Evolutionary conservation across 2,113 vertebrate species (phyloP).

Genomic region (Suncus etruscus): DNA sequence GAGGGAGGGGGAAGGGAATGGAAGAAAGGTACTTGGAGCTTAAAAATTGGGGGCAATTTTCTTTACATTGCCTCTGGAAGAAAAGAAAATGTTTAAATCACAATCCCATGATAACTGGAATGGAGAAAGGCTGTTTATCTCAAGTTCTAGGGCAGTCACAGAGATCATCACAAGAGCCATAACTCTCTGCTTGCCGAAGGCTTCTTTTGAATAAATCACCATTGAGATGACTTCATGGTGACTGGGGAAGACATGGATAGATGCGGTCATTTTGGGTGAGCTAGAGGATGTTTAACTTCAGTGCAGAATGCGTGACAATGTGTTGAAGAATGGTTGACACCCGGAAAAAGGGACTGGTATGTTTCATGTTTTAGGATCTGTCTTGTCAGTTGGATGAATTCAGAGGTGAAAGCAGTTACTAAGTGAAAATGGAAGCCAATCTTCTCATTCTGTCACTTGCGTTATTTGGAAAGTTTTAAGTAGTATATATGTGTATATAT

Average conservation of each 20-base stretch:
- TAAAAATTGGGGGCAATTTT: neutral
- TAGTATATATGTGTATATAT: no score
- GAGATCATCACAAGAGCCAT: conserved; percentile 1
- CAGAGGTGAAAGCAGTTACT: conserved; percentile 13
- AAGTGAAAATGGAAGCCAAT: conserved; percentile 55
- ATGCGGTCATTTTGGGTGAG: conserved; percentile 15
- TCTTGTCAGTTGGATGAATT: conserved; percentile 65
- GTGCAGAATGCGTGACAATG: neutral
- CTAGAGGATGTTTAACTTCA: conserved; percentile 26
- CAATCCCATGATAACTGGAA: conserved; percentile 23
- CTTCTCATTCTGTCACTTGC: conserved; percentile 23
- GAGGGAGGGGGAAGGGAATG: no score
- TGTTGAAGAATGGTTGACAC: conserved; percentile 64
- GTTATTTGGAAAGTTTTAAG: neutral
- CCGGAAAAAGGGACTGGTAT: neutral
- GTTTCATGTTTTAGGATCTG: conserved; percentile 56
- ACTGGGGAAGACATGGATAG: neutral
- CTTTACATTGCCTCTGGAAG: conserved; percentile 10
- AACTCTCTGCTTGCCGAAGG: neutral
- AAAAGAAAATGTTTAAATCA: conserved; percentile 54
- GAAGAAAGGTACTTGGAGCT: neutral
- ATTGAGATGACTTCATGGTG: neutral
- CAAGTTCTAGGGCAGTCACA: conserved; percentile 37
- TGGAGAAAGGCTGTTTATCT: conserved; percentile 45
- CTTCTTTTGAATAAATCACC: conserved; percentile 57